Percentiles rank a stretch among this genome's conserved stretches.
phyloP scores from a whole-genome alignment of 2,797 vertebrate genomes.

The Delichon dasypus region DNA sequence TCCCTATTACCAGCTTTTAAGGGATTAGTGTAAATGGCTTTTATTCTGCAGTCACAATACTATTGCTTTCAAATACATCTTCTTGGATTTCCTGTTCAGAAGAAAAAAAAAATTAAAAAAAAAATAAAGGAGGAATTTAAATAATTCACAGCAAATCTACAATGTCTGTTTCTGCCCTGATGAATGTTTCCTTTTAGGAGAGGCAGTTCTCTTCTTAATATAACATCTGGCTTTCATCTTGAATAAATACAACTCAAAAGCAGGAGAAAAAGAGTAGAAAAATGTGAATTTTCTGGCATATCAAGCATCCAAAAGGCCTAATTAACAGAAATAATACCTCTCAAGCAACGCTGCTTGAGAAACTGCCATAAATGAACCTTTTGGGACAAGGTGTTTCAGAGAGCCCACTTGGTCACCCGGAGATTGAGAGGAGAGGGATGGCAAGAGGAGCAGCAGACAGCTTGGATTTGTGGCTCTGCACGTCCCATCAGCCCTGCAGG shows the following conservation, averaged over 20 bases:
- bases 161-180: constrained; percentile 52
- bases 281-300: constrained; percentile 13
- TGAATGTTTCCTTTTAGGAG: constrained; percentile 74
- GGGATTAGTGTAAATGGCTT: constrained; percentile 44
- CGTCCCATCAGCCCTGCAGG: background rate
- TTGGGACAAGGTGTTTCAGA: background rate
- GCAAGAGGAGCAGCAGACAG: background rate
- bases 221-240: constrained; percentile 77
- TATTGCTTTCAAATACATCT: constrained; percentile 56
- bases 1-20: constrained; percentile 26
- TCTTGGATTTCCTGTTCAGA: constrained; percentile 64
- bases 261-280: constrained; percentile 36
- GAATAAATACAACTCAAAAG: constrained; percentile 55
- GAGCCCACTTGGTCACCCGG: background rate
- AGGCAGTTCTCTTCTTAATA: constrained; percentile 62
- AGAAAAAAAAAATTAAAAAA: background rate
- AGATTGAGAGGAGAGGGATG: background rate
- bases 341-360: background rate
- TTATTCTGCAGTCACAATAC: constrained; percentile 28
- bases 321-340: constrained; percentile 43
- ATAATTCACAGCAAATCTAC: constrained; percentile 65
- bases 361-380: background rate
- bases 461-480: background rate
- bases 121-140: constrained; percentile 54
- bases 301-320: constrained; percentile 51